phyloP scores from a whole-genome alignment of 35 echinoderm and acorn worm genomes.

The Amphiura filiformis region DNA sequence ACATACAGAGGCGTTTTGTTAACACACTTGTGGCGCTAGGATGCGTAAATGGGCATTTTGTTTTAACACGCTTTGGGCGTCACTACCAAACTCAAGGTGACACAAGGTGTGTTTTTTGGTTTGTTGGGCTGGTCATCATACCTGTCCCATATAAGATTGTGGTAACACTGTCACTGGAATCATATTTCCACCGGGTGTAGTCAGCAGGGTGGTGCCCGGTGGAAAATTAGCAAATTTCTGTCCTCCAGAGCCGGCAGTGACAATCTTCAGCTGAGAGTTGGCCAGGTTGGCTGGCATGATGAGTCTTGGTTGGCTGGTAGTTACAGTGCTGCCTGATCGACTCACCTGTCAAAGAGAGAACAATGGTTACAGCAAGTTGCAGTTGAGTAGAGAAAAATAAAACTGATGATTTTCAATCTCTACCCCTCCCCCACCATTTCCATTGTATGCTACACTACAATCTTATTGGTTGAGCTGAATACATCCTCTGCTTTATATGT shows the following conservation, averaged over 20 bases:
- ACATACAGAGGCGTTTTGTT: no score
- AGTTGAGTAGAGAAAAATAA: no score
- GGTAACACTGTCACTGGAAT: conserved; percentile 32
- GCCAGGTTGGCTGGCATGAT: conserved; percentile 92
- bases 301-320: conserved; percentile 53
- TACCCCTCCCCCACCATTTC: no score
- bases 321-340: not conserved
- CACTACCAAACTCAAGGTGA: no score
- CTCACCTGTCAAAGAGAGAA: not conserved
- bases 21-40: not conserved
- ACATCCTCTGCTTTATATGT: no score
- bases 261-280: conserved; percentile 76
- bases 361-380: no score
- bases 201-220: conserved; percentile 75
- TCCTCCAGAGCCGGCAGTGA: conserved; percentile 42
- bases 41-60: not conserved
- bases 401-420: no score
- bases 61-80: not conserved
- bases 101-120: not conserved
- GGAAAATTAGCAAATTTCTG: conserved; percentile 49
- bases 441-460: no score
- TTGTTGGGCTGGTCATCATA: no score
- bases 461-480: no score
- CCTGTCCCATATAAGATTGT: conserved; percentile 54
- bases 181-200: conserved; percentile 45